Evolutionary conservation across 2,888 invertebrate species (phyloP).

Genomic region (Yponomeuta malinellus): DNA sequence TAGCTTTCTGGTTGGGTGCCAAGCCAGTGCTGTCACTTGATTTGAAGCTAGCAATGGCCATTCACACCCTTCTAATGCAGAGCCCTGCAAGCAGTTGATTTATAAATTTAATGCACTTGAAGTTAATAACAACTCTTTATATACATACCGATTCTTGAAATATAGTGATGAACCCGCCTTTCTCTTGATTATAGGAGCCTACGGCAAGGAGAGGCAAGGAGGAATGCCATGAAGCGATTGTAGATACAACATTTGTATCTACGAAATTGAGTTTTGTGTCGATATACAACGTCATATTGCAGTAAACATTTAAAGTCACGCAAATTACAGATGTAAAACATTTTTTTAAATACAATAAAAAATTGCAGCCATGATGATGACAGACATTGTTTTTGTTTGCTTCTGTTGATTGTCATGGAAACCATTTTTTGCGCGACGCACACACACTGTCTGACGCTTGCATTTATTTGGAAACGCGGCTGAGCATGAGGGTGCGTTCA

Average conservation of each 20-base stretch:
- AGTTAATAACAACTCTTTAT: not conserved
- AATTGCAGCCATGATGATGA: too few relatives aligned
- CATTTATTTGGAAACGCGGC: too few relatives aligned
- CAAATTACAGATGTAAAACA: too few relatives aligned
- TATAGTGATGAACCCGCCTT: conserved; percentile 91
- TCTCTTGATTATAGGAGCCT: conserved; percentile 90
- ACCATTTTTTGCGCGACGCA: too few relatives aligned
- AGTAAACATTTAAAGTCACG: not conserved
- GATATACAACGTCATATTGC: conserved; percentile 86
- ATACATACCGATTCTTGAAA: conserved; percentile 87
- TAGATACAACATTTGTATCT: conserved; percentile 85
- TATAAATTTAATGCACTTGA: not conserved
- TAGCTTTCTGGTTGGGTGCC: conserved; percentile 92
- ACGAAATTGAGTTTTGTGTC: conserved; percentile 88
- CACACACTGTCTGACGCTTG: too few relatives aligned
- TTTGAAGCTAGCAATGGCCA: conserved; percentile 85
- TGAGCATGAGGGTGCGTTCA: too few relatives aligned
- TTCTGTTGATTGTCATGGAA: too few relatives aligned
- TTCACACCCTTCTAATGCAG: conserved; percentile 83
- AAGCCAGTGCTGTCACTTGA: conserved; percentile 87
- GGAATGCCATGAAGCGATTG: conserved; percentile 89
- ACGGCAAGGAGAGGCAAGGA: conserved; percentile 88
- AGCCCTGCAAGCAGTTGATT: conserved; percentile 76
- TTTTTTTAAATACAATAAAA: too few relatives aligned
- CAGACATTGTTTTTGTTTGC: too few relatives aligned